A percentile compares a stretch with the other conserved stretches of the same genome.
phyloP scores from a whole-genome alignment of 2,113 vertebrate species.

The Nettapus auritus region DNA sequence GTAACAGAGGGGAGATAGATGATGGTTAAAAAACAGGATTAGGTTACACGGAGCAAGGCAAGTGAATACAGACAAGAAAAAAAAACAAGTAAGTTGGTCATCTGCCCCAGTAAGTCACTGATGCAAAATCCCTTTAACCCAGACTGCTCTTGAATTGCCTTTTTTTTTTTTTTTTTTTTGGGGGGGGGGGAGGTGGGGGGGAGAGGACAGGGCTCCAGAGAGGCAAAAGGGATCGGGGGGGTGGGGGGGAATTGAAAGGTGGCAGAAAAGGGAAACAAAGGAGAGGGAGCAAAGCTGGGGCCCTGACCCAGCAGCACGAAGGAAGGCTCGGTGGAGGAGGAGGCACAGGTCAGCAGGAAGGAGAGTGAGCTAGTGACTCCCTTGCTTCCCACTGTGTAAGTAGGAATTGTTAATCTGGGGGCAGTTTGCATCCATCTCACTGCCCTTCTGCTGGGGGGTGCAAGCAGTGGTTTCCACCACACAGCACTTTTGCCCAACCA shows the following conservation, averaged over 20 bases:
- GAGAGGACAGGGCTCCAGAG: neutral
- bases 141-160: neutral
- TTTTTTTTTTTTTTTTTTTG: neutral
- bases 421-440: neutral
- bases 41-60: constrained; percentile 20
- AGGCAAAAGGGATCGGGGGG: neutral
- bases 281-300: neutral
- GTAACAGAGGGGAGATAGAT: neutral
- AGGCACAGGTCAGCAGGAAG: neutral
- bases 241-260: neutral
- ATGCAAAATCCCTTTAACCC: neutral
- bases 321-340: neutral
- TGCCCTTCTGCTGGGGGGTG: neutral
- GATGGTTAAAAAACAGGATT: neutral
- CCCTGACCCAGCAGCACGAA: neutral
- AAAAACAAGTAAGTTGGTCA: neutral
- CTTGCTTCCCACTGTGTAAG: neutral
- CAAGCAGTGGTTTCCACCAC: neutral
- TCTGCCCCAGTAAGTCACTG: neutral
- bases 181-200: fast-evolving
- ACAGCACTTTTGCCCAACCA: neutral
- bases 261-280: neutral
- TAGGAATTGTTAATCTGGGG: neutral
- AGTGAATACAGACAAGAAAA: neutral
- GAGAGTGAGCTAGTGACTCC: neutral